A percentile compares a stretch with the other conserved stretches of the same genome.
phyloP scores from a whole-genome alignment of 2,113 vertebrate species.

The Maccullochella peelii region DNA sequence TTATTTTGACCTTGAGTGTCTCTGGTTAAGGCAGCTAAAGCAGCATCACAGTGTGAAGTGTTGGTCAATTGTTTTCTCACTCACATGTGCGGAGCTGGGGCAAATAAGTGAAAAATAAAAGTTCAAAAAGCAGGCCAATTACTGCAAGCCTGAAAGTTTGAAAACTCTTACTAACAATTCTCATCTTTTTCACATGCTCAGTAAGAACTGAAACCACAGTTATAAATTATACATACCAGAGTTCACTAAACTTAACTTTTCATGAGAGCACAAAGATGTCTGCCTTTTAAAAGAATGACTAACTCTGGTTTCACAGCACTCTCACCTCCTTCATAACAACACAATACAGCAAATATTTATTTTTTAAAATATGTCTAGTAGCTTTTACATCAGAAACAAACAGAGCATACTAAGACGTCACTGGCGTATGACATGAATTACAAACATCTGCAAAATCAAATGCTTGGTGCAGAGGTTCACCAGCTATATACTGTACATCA shows the following conservation, averaged over 20 bases:
- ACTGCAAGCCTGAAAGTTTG: constrained; percentile 46
- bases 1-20: constrained; percentile 69
- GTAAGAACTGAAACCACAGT: constrained; percentile 46
- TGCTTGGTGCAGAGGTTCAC: background rate
- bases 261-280: constrained; percentile 34
- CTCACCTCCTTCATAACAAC: background rate
- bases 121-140: constrained; percentile 69
- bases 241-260: constrained; percentile 34
- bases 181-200: constrained; percentile 56
- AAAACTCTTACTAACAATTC: constrained; percentile 43
- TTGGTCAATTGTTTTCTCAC: constrained; percentile 29
- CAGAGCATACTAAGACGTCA: background rate
- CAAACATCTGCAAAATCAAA: constrained; percentile 7
- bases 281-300: constrained; percentile 21
- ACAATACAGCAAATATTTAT: background rate
- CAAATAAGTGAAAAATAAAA: constrained; percentile 37
- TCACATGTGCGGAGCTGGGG: constrained; percentile 32
- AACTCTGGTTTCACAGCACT: constrained; percentile 15
- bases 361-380: background rate
- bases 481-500: background rate
- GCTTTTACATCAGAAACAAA: background rate
- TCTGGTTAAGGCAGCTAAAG: constrained; percentile 22
- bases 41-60: constrained; percentile 32
- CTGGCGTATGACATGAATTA: background rate
- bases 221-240: constrained; percentile 66